A percentile compares a stretch with the other conserved stretches of the same genome.
phyloP scores from a whole-genome alignment of 2,113 vertebrate genomes.

The Lagenorhynchus albirostris region DNA sequence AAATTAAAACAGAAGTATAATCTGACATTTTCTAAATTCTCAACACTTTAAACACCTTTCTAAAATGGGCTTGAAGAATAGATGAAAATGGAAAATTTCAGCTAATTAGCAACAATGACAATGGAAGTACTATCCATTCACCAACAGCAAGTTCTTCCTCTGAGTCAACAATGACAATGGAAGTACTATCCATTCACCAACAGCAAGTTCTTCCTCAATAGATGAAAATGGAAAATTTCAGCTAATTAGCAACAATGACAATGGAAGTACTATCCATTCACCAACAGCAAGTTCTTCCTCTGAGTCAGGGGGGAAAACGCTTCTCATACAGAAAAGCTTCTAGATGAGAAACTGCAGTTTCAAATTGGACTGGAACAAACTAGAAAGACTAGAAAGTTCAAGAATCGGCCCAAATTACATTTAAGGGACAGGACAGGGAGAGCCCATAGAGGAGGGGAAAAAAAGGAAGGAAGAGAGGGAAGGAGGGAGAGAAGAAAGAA shows the following conservation, averaged over 20 bases:
- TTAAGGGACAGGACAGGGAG: neutral
- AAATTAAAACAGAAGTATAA: neutral
- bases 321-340: neutral
- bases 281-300: neutral
- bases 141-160: neutral
- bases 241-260: neutral
- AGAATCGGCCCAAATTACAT: neutral
- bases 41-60: neutral
- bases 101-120: neutral
- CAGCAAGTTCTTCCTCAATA: neutral
- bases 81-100: neutral
- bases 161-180: neutral
- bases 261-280: neutral
- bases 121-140: neutral
- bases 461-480: neutral
- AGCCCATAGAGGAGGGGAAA: neutral
- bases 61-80: neutral
- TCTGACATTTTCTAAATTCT: neutral
- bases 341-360: neutral
- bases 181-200: neutral
- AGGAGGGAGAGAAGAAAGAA: no score
- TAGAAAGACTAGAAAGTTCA: neutral
- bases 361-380: neutral
- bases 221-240: neutral
- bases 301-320: neutral